These are phyloP conservation scores for Capromys pilorides DNA, from an alignment of 2,797 vertebrate genomes.

Conservation along the genomic window DNA sequence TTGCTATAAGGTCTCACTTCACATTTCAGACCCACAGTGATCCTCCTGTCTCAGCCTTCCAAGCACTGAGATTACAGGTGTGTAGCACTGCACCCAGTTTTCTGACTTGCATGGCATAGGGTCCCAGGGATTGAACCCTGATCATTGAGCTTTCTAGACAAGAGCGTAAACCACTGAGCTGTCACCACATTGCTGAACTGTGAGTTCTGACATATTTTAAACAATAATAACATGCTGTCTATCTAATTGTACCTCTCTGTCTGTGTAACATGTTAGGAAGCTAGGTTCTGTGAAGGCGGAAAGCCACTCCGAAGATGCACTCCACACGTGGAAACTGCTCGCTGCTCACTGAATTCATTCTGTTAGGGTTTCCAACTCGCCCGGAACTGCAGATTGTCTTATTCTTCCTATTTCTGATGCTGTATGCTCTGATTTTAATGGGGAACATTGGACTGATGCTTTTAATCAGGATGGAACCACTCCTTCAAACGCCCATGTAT, in stretches of 20 bases:
- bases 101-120: no score
- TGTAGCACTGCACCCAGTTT: no score
- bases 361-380: slow-evolving; percentile 67
- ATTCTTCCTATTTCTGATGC: slow-evolving; percentile 59
- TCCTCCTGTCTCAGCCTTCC: no score
- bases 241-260: not conserved
- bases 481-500: slow-evolving; percentile 76
- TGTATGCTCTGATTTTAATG: slow-evolving; percentile 65
- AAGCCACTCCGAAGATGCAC: not conserved
- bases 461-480: slow-evolving; percentile 48
- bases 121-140: no score
- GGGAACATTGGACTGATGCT: slow-evolving; percentile 72
- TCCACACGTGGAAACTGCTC: slow-evolving; percentile 47
- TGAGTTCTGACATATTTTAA: not conserved
- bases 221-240: not conserved
- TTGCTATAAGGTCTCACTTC: no score
- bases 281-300: not conserved
- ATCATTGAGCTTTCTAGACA: no score
- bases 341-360: slow-evolving; percentile 58
- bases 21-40: no score
- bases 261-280: not conserved
- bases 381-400: slow-evolving; percentile 58
- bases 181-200: no score
- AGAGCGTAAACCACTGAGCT: no score
- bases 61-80: no score